Conservation (phyloP, 2,113 vertebrate species). For the Ceyx margarethae region DNA sequence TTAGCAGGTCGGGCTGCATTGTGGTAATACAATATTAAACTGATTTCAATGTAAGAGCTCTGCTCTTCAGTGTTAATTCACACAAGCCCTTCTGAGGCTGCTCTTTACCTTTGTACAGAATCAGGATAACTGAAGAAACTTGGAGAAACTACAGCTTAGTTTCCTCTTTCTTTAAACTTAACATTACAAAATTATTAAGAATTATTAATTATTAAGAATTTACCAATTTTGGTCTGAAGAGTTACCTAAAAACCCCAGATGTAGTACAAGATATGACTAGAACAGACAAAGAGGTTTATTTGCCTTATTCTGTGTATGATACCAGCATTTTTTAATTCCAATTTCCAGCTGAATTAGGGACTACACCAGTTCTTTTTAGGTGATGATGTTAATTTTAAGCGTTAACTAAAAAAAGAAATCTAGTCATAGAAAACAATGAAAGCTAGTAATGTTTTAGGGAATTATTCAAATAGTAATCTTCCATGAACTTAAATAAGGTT, state of each 20-base stretch:
- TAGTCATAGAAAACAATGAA: background rate
- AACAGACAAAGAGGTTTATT: background rate
- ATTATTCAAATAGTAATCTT: background rate
- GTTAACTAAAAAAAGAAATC: background rate
- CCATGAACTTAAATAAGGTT: background rate
- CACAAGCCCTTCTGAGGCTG: background rate
- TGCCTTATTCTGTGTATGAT: background rate
- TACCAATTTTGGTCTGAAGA: background rate
- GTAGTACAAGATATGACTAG: background rate
- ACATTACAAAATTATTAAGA: background rate
- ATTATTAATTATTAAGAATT: background rate
- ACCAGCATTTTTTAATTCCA: background rate
- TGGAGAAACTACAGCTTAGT: background rate
- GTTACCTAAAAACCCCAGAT: background rate
- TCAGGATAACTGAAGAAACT: background rate
- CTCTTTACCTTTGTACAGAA: fast-evolving
- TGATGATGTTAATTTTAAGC: background rate
- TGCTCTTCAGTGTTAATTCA: background rate
- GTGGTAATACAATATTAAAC: background rate
- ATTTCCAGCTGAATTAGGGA: background rate
- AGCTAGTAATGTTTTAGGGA: background rate
- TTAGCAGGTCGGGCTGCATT: background rate
- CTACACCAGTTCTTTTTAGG: background rate
- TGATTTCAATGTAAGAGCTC: background rate
- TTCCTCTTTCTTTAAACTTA: background rate